Base-by-base conservation (phyloP, 2,113 vertebrate species). In the Ranitomeya imitator region DNA sequence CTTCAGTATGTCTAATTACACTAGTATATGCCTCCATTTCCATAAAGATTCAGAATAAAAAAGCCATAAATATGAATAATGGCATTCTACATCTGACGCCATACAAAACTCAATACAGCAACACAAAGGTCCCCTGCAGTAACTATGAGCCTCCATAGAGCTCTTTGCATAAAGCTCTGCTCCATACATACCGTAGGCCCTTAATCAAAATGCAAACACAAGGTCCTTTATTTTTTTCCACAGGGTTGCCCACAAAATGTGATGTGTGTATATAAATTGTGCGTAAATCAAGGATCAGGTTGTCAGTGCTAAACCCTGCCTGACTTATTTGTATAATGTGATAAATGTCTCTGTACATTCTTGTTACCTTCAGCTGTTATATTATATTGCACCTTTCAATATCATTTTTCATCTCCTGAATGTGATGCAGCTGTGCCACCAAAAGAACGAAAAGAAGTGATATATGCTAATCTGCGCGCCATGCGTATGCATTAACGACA, bases 351-450 rank as follows among this genome's bases (percentile, higher is more conserved):
- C 55, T 6, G 3, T 71, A 54, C 31, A 86, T 55, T 31, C 55
- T 73, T 85, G 83, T 85, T 60, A 74, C 65, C 21, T 37, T 31
- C 67, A 9, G 45, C 52, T 69, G 82, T 52, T 45, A 84, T 84
- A 83, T 65, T 83, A 51, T 19, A 69, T 84, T 51, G 71, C 45
- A 84, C 69, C 65, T 26, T 71, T n/a, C 37, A 71, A 54, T 52
- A 84, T 71, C 14, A 84, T 84, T 84, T 69, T 69, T 84, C 65
- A 71, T 71, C 65, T 23, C 61, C 14, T 54, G 82, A 37, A 83
- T 26, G 51, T 51, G 61, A 52, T 84, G 60, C 63, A 21, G 37
- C 14, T 71, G 71, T 18, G 63, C 81, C 54, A 51, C 52, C 14
- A 4, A 83, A 12, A 51, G 80, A 12, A 52, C n/a, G 37, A 80